Evolutionary conservation across 2,797 vertebrate species (phyloP).

Genomic region (Poeciliopsis turneri): DNA sequence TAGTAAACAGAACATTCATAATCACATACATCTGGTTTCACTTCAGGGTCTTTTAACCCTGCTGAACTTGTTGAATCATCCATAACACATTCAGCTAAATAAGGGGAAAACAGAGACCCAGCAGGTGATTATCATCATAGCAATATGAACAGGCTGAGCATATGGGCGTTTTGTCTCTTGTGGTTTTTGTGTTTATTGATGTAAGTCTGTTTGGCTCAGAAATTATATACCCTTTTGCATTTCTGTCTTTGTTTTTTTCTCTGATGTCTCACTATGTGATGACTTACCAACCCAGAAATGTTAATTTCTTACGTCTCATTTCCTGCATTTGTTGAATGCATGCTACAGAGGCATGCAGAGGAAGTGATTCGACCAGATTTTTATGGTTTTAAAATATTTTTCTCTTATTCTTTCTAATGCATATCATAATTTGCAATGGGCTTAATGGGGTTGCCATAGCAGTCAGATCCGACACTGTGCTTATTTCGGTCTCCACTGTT

Average conservation of each 20-base stretch:
- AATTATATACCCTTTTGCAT: constrained; percentile 66
- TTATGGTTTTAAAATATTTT: constrained; percentile 4
- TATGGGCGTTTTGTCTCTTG: constrained; percentile 51
- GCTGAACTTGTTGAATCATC: constrained; percentile 55
- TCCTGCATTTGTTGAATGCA: constrained; percentile 60
- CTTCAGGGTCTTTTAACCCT: constrained; percentile 42
- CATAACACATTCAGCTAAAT: constrained; percentile 45
- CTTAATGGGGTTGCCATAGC: constrained; percentile 55
- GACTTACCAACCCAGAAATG: constrained; percentile 66
- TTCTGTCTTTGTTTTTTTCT: constrained; percentile 67
- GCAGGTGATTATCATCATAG: constrained; percentile 49
- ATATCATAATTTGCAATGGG: not conserved
- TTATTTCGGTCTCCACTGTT: constrained; percentile 38
- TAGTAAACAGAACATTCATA: constrained; percentile 44
- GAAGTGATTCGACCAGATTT: constrained; percentile 28
- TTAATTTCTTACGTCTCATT: constrained; percentile 71
- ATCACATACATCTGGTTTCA: constrained; percentile 59
- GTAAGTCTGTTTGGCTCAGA: constrained; percentile 49
- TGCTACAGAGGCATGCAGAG: constrained; percentile 19
- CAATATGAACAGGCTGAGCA: constrained; percentile 47
- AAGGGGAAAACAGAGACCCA: constrained; percentile 48
- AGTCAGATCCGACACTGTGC: constrained; percentile 38
- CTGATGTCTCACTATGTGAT: constrained; percentile 57
- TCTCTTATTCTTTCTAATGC: not conserved
- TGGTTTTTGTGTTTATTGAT: constrained; percentile 68